A percentile compares a stretch with the other conserved stretches of the same genome.
phyloP scores from a whole-genome alignment of 64 coral and sea anemone species.

The Astreopora myriophthalma region DNA sequence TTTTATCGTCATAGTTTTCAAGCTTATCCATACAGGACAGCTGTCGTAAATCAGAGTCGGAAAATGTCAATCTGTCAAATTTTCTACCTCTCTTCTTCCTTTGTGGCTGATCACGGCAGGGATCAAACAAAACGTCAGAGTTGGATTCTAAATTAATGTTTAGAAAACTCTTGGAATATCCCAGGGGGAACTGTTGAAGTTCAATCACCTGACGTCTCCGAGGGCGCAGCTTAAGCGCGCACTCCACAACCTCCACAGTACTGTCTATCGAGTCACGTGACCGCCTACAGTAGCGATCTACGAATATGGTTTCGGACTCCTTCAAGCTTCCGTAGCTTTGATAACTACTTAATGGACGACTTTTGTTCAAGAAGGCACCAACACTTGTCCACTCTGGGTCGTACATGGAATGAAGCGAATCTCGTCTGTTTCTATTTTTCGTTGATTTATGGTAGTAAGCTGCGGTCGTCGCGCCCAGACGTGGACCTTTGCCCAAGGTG shows the following conservation, averaged over 20 bases:
- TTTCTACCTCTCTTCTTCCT: background rate
- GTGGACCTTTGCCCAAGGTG: background rate
- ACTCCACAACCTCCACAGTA: background rate
- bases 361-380: constrained; percentile 38
- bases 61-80: constrained; percentile 12
- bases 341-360: background rate
- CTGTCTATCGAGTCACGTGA: constrained; percentile 27
- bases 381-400: constrained; percentile 37
- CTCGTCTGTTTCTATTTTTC: background rate
- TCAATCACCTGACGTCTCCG: constrained; percentile 29
- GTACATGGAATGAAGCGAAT: constrained; percentile 1
- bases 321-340: constrained; percentile 2
- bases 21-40: constrained; percentile 3
- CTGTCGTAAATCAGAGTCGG: constrained; percentile 18
- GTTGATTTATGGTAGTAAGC: background rate
- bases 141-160: constrained; percentile 28
- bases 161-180: constrained; percentile 27
- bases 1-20: background rate
- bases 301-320: background rate
- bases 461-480: background rate
- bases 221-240: background rate
- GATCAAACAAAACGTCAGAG: constrained; percentile 17
- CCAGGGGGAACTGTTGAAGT: constrained; percentile 30
- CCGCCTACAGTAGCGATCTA: constrained; percentile 23
- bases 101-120: background rate